A percentile compares a stretch with the other conserved stretches of the same genome.
These are phyloP conservation scores for Osmerus eperlanus DNA, from an alignment of 2,113 vertebrate genomes.

Conservation along the genomic window DNA sequence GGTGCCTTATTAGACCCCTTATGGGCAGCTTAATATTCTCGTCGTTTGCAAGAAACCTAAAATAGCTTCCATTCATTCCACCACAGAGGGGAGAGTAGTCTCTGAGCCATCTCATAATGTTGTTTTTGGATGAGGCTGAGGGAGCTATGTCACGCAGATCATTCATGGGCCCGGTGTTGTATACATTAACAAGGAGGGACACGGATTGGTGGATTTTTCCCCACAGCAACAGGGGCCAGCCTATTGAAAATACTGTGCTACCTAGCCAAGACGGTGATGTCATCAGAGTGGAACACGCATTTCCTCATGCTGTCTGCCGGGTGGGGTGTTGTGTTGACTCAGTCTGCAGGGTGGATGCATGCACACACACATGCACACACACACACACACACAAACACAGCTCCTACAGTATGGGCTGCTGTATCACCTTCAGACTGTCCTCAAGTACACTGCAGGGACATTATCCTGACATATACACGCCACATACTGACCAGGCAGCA, in stretches of 20 bases:
- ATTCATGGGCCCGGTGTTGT: conserved; percentile 62
- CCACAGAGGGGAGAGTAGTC: conserved; percentile 20
- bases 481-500: conserved; percentile 59
- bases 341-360: conserved; percentile 23
- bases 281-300: conserved; percentile 61
- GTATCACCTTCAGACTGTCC: conserved; percentile 63
- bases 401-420: conserved; percentile 33
- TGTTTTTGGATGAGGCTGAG: conserved; percentile 59
- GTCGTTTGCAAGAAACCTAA: conserved; percentile 44
- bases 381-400: neutral
- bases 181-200: conserved; percentile 63
- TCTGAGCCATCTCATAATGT: conserved; percentile 53
- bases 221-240: conserved; percentile 75
- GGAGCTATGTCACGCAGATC: conserved; percentile 62
- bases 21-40: conserved; percentile 45
- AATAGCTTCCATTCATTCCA: conserved; percentile 39
- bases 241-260: conserved; percentile 68
- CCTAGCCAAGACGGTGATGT: conserved; percentile 66
- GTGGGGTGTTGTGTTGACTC: conserved; percentile 16
- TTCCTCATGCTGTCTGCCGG: conserved; percentile 47
- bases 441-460: conserved; percentile 47
- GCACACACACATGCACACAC: neutral
- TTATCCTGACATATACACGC: conserved; percentile 52
- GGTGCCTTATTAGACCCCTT: conserved; percentile 33
- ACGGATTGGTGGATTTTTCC: conserved; percentile 67